Conservation (phyloP, 2,888 invertebrate genomes). For the Esperia sulphurella region DNA sequence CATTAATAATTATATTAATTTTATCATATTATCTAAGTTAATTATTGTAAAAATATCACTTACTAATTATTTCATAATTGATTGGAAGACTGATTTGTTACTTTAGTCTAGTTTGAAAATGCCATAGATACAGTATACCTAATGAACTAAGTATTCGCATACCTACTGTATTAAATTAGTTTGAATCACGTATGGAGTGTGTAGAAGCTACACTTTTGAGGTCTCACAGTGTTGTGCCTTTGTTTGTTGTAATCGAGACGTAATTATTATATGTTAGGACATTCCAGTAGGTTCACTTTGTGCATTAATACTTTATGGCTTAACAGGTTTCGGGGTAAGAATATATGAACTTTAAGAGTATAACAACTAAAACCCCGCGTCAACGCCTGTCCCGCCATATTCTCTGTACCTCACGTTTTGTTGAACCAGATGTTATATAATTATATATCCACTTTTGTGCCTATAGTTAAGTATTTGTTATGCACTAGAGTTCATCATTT, state of each 20-base stretch:
- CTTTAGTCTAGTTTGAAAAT: conserved; percentile 78
- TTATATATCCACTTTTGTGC: conserved; percentile 68
- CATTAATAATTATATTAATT: conserved; percentile 26
- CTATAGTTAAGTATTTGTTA: conserved; percentile 65
- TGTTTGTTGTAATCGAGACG: conserved; percentile 58
- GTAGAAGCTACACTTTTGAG: conserved; percentile 57
- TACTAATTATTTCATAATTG: conserved; percentile 68
- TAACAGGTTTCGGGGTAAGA: neutral
- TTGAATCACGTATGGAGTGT: conserved; percentile 51
- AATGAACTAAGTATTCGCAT: conserved; percentile 54
- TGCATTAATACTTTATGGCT: conserved; percentile 13
- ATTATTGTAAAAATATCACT: conserved; percentile 31
- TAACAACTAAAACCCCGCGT: no score
- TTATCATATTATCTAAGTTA: conserved; percentile 48
- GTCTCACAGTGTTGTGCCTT: conserved; percentile 73
- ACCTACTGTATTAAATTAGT: conserved; percentile 41
- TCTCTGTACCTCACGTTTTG: conserved; percentile 49
- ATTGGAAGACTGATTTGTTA: conserved; percentile 79
- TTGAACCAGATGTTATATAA: conserved; percentile 62
- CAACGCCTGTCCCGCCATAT: conserved; percentile 7
- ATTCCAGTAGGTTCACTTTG: conserved; percentile 64
- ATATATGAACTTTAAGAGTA: neutral
- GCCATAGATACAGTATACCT: conserved; percentile 67
- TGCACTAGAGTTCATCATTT: conserved; percentile 61
- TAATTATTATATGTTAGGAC: conserved; percentile 35